A percentile compares a stretch with the other conserved stretches of the same genome.
These are phyloP conservation scores for Macrosiphum euphorbiae DNA, from an alignment of 2,888 invertebrate species.

Conservation along the genomic window DNA sequence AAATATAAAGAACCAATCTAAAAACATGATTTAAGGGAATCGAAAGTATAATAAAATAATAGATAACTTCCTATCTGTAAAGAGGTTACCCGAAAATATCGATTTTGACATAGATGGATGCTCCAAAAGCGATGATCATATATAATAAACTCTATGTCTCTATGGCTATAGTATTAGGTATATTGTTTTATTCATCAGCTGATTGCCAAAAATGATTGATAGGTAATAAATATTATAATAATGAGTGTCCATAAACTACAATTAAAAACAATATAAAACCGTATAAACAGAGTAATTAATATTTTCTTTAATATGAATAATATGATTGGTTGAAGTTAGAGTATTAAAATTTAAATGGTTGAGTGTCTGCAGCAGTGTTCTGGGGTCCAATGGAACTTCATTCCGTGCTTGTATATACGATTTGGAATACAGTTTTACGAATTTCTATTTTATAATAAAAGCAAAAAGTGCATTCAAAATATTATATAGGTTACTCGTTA, in stretches of 20 bases:
- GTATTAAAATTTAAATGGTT: background rate
- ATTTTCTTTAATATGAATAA: no score
- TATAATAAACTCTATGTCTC: background rate
- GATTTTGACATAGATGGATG: background rate
- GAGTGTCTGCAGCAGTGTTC: background rate
- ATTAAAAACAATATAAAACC: background rate
- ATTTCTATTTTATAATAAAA: background rate
- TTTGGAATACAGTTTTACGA: background rate
- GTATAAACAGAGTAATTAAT: background rate
- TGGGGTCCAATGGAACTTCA: fast-evolving
- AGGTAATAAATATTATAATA: background rate
- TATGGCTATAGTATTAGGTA: background rate
- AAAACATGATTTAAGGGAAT: background rate
- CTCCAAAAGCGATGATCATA: background rate
- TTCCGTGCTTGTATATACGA: background rate
- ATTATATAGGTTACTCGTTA: background rate
- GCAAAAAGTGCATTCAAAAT: background rate
- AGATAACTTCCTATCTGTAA: background rate
- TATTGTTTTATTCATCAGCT: background rate
- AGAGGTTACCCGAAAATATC: background rate
- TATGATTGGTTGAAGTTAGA: background rate
- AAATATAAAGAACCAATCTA: background rate
- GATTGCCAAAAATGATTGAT: background rate
- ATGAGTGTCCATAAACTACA: background rate
- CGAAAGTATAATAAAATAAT: background rate